Evolutionary conservation across 2,113 vertebrate species (phyloP).

Genomic region (Sinocyclocheilus anophthalmus): DNA sequence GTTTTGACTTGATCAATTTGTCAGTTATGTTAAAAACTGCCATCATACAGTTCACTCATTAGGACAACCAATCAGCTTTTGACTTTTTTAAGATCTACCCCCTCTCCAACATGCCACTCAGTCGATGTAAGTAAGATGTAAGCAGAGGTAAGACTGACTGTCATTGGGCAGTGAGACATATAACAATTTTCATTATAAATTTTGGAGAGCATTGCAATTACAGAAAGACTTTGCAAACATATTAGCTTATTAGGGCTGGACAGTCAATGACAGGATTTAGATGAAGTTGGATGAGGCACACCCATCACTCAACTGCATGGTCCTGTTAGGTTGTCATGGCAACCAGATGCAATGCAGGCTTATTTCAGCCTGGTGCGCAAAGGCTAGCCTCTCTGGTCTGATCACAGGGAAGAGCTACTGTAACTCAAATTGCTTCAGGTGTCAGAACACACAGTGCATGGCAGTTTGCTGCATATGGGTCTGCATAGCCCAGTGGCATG

Average conservation of each 20-base stretch:
- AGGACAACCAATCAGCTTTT: too few relatives aligned
- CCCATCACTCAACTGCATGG: background rate
- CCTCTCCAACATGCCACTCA: too few relatives aligned
- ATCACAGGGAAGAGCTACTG: background rate
- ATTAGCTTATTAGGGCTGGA: background rate
- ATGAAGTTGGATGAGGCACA: background rate
- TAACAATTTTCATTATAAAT: background rate
- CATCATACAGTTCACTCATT: too few relatives aligned
- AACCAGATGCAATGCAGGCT: background rate
- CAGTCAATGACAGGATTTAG: background rate
- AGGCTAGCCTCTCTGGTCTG: background rate
- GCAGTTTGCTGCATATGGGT: background rate
- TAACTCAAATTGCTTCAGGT: background rate
- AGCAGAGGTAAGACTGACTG: too few relatives aligned
- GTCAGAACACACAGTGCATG: background rate
- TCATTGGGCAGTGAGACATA: too few relatives aligned
- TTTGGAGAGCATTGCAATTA: background rate
- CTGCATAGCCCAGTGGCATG: background rate
- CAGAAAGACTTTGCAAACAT: background rate
- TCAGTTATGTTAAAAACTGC: too few relatives aligned
- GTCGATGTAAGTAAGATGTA: too few relatives aligned
- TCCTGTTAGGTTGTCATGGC: background rate
- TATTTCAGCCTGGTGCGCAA: background rate
- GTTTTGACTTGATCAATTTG: too few relatives aligned
- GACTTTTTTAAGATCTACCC: too few relatives aligned